phyloP scores from a whole-genome alignment of 2,113 vertebrate genomes.

The Coturnix japonica region DNA sequence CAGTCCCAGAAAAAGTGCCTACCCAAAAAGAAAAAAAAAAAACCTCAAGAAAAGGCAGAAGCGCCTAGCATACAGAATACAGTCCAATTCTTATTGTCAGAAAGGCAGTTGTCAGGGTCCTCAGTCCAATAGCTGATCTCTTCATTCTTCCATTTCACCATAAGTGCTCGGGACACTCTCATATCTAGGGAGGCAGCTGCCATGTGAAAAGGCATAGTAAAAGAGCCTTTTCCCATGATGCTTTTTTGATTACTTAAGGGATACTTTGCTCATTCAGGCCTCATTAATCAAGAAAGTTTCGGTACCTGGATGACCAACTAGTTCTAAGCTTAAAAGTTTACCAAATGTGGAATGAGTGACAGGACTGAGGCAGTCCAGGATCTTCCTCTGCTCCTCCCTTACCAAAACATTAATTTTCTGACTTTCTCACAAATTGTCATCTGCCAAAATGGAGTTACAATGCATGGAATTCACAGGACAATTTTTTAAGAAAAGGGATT shows the following conservation, averaged over 20 bases:
- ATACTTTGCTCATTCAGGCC: background rate
- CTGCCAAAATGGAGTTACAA: background rate
- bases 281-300: background rate
- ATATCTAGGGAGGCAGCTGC: background rate
- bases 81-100: background rate
- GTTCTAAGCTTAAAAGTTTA: background rate
- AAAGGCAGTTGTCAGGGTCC: background rate
- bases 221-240: background rate
- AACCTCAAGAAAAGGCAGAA: background rate
- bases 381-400: background rate
- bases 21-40: background rate
- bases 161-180: background rate
- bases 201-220: background rate
- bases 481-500: background rate
- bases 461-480: background rate
- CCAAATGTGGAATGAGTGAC: background rate
- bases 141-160: background rate
- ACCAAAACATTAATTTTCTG: background rate
- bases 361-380: rapidly evolving
- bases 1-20: background rate
- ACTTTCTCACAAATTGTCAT: background rate
- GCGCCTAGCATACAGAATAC: background rate
- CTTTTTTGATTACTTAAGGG: background rate
- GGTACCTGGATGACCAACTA: background rate
- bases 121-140: background rate